These are phyloP conservation scores for Chitala chitala DNA, from an alignment of 2,113 vertebrate genomes.

Conservation along the genomic window DNA sequence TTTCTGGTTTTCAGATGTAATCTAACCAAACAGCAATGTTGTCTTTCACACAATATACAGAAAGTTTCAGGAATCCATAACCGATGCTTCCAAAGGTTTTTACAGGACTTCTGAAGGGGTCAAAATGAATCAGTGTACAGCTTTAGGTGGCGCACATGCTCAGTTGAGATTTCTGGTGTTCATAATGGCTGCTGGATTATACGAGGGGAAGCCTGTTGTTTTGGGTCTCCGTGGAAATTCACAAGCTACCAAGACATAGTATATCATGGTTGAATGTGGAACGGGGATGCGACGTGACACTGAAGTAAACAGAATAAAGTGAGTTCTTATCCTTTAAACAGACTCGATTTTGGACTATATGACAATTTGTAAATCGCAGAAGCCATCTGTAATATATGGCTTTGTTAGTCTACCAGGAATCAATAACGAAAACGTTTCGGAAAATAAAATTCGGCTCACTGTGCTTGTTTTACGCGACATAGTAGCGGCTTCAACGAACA, in stretches of 20 bases:
- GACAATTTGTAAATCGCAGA: slow-evolving; percentile 18
- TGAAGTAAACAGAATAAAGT: slow-evolving; percentile 42
- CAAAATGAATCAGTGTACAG: not conserved
- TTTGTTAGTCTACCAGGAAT: not conserved
- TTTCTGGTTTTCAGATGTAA: too few species aligned
- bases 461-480: not conserved
- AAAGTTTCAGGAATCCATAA: too few species aligned
- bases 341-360: slow-evolving; percentile 5
- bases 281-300: slow-evolving; percentile 45
- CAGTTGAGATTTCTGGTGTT: slow-evolving; percentile 25
- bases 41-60: too few species aligned
- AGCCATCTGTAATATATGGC: not conserved
- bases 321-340: slow-evolving; percentile 49
- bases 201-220: slow-evolving; percentile 42
- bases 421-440: not conserved
- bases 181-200: slow-evolving; percentile 58
- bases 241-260: slow-evolving; percentile 40
- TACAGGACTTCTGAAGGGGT: not conserved
- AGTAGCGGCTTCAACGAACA: not conserved
- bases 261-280: slow-evolving; percentile 62
- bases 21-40: too few species aligned
- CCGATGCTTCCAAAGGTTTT: not conserved
- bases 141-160: slow-evolving; percentile 46
- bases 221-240: slow-evolving; percentile 47
- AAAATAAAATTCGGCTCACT: not conserved